These are phyloP conservation scores for Cacoxenus indagator DNA, from an alignment of 2,888 invertebrate species.

Conservation along the genomic window DNA sequence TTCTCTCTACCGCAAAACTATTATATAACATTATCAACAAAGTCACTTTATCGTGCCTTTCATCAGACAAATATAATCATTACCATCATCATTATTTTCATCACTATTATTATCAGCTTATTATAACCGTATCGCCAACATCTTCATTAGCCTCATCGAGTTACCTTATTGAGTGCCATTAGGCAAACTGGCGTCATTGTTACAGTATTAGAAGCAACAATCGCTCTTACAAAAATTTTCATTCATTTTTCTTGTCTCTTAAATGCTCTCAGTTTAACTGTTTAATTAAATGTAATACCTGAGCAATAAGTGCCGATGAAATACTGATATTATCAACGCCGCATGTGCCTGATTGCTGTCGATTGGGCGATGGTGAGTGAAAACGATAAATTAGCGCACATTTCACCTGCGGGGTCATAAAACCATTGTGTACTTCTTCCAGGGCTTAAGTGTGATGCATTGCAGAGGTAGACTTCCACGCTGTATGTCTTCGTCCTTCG, in stretches of 20 bases:
- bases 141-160: background rate
- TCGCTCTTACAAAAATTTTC: background rate
- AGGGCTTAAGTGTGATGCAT: too few species aligned
- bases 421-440: background rate
- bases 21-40: background rate
- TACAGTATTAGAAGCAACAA: too few species aligned
- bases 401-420: constrained; percentile 1
- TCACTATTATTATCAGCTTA: background rate
- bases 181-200: constrained; percentile 6
- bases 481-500: background rate
- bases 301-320: background rate
- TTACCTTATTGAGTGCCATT: constrained; percentile 15
- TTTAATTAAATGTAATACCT: background rate
- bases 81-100: background rate
- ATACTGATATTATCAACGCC: background rate
- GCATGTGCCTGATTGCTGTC: background rate
- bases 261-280: background rate
- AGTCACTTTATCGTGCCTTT: constrained; percentile 9
- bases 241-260: too few species aligned
- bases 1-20: background rate
- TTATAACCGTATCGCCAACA: background rate
- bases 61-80: constrained; percentile 10
- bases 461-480: too few species aligned
- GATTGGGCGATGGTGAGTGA: background rate
- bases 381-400: constrained; percentile 4